Base-by-base conservation (phyloP, 53 echinoderm and acorn worm genomes). In the Paracentrotus lividus region DNA sequence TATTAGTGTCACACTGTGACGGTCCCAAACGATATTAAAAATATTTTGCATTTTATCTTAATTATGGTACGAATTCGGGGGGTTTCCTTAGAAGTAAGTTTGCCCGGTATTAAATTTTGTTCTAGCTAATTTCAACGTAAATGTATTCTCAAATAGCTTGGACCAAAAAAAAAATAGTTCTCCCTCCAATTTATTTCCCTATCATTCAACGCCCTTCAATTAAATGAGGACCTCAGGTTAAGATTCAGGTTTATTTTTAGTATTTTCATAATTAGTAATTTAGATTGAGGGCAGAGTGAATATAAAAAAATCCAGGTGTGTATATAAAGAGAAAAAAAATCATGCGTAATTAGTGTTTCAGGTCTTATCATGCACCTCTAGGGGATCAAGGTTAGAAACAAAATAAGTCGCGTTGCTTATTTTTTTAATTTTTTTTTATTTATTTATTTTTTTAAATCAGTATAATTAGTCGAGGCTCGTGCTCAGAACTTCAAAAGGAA, bases 261-360 rank as follows among this genome's bases (percentile, higher is more conserved):
- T 12, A 81, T 81, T 81, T 81, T 81, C 81, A n/a, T 81, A 81
- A 81, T 81, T 81, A 81, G 44, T 47, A n/a, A 81, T n/a, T 45
- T 81, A 26, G 44, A 81, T 81, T n/a, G 0, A 13, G 81, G 81
- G 27, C 26, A 81, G 47, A 47, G 47, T 1, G 23, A 81, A 9
- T 81, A 26, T 47, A 26, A 26, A 81, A n/a, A 26, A 81, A 81
- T 81, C 81, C 47, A 81, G 81, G 81, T 45, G 47, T 26, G 44
- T 26, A 45, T 44, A 8, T n/a, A n/a, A n/a, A 26, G 8, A 4
- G 47, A 26, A 81, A 81, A 81, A 12, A 45, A 47, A 81, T 81
- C 81, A 47, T 10, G 81, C 8, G 81, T 43, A 81, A 81, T 81
- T 81, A 81, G 45, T 26, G 47, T 44, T 26, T 24, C 76, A 40